Conservation (phyloP, 1,140 invertebrate species). For the Rhizoglyphus robini region DNA sequence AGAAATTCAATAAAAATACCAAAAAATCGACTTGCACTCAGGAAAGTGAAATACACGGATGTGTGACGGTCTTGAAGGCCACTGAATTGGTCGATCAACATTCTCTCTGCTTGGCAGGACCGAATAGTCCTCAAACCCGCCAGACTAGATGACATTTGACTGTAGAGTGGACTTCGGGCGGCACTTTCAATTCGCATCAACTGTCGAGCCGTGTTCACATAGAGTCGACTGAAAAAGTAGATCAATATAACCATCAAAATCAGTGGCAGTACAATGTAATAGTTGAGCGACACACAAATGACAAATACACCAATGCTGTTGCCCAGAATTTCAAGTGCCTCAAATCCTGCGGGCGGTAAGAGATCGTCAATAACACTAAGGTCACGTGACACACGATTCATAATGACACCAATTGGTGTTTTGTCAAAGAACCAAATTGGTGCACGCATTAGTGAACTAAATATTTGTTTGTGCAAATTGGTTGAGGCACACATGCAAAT, state of each 20-base stretch:
- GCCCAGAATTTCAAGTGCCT: constrained; percentile 44
- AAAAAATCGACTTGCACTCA: constrained; percentile 30
- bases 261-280: constrained; percentile 38
- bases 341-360: constrained; percentile 42
- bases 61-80: constrained; percentile 50
- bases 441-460: constrained; percentile 57
- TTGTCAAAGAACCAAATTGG: constrained; percentile 78
- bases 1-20: not conserved
- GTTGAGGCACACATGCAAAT: constrained; percentile 64
- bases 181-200: constrained; percentile 53
- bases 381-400: constrained; percentile 23
- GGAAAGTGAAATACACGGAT: constrained; percentile 53
- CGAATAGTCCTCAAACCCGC: constrained; percentile 40
- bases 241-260: constrained; percentile 52
- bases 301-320: constrained; percentile 13
- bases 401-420: constrained; percentile 44
- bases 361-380: constrained; percentile 23
- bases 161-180: constrained; percentile 40
- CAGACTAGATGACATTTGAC: constrained; percentile 38
- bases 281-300: not conserved
- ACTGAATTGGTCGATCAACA: constrained; percentile 49
- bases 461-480: constrained; percentile 68
- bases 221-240: constrained; percentile 55
- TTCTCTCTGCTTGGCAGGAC: constrained; percentile 36
- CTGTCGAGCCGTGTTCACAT: constrained; percentile 62